Percentiles rank a stretch among this genome's conserved stretches.
Evolutionary conservation across 2,888 invertebrate species (phyloP).

Genomic region (Acanthacorydalis orientalis): DNA sequence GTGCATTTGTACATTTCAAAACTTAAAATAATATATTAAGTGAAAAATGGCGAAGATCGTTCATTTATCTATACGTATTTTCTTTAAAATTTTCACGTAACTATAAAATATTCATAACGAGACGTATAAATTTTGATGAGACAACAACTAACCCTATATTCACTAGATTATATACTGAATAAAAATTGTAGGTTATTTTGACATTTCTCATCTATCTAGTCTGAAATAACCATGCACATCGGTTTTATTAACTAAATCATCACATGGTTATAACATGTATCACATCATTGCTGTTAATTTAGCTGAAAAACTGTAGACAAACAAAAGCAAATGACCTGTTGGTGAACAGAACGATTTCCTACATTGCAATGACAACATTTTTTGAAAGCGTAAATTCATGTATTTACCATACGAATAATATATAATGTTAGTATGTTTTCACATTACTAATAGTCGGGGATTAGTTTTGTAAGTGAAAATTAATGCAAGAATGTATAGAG

Average conservation of each 20-base stretch:
- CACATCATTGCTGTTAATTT: not conserved
- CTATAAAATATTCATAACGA: too few relatives aligned
- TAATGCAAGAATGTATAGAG: too few relatives aligned
- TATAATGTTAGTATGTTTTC: not conserved
- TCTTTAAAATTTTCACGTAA: not conserved
- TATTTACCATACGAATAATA: slow-evolving; percentile 14
- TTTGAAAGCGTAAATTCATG: slow-evolving; percentile 10
- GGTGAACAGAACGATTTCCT: slow-evolving; percentile 21
- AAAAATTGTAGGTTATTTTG: slow-evolving; percentile 6
- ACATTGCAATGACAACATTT: slow-evolving; percentile 13
- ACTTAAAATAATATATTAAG: too few relatives aligned
- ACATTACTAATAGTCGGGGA: not conserved
- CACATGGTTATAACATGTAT: too few relatives aligned
- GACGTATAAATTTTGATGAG: too few relatives aligned
- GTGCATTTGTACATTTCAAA: too few relatives aligned
- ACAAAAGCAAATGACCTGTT: slow-evolving; percentile 30
- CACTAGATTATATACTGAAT: not conserved
- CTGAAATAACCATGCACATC: too few relatives aligned
- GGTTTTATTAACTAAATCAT: too few relatives aligned
- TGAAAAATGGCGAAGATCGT: not conserved
- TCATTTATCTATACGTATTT: not conserved
- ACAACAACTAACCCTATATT: not conserved
- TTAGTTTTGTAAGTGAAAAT: too few relatives aligned
- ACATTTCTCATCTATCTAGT: not conserved
- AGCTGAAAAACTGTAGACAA: slow-evolving; percentile 16